These are phyloP conservation scores for Atherinomorus stipes DNA, from an alignment of 2,113 vertebrate genomes.

Conservation along the genomic window DNA sequence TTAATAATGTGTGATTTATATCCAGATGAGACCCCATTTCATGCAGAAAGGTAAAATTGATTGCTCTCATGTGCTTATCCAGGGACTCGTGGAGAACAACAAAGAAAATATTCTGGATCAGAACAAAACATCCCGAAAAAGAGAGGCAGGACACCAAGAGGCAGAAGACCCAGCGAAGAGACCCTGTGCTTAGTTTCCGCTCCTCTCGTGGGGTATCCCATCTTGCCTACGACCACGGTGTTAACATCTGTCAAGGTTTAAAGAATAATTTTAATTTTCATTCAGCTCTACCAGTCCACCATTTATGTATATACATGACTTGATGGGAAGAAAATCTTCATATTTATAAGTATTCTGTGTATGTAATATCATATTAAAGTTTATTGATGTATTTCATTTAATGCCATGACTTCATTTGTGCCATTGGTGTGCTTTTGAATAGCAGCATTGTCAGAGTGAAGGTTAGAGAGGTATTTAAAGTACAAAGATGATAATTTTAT, in stretches of 20 bases:
- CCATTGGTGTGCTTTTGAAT: background rate
- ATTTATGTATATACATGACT: background rate
- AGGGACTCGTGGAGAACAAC: constrained; percentile 59
- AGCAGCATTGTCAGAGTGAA: constrained; percentile 2
- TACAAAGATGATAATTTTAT: constrained; percentile 82
- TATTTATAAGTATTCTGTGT: constrained; percentile 5
- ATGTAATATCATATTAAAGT: constrained; percentile 28
- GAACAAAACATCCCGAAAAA: constrained; percentile 63
- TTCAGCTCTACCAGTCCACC: background rate
- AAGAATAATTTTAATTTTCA: background rate
- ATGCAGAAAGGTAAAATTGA: background rate
- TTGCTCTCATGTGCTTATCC: constrained; percentile 23
- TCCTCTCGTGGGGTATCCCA: background rate
- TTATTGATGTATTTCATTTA: background rate
- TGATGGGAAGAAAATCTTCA: background rate
- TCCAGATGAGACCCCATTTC: background rate
- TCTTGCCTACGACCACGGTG: background rate
- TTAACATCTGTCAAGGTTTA: background rate
- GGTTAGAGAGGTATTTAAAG: constrained; percentile 30
- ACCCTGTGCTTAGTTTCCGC: constrained; percentile 58
- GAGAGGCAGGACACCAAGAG: constrained; percentile 57
- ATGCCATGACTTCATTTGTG: background rate
- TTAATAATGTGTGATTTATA: background rate
- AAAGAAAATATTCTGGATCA: constrained; percentile 59
- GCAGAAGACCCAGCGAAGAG: constrained; percentile 66